Percentiles rank a stretch among this genome's conserved stretches.
These are phyloP conservation scores for Sinocyclocheilus grahami DNA, from an alignment of 2,113 vertebrate genomes.

Conservation along the genomic window DNA sequence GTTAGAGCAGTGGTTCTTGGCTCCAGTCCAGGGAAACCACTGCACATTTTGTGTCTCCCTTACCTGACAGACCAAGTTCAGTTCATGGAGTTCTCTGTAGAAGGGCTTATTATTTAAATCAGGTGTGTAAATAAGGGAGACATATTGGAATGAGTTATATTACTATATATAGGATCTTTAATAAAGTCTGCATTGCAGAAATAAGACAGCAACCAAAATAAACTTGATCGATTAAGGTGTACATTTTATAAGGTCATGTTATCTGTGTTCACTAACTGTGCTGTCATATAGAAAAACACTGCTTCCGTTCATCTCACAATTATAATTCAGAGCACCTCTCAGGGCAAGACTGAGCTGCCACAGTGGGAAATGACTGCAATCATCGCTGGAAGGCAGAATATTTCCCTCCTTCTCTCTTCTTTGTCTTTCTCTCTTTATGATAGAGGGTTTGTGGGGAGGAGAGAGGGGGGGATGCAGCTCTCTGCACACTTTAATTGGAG, in stretches of 20 bases:
- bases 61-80: too few relatives aligned
- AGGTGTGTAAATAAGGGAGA: background rate
- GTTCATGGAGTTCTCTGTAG: too few relatives aligned
- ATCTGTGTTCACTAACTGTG: background rate
- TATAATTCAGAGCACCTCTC: conserved; percentile 77
- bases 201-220: background rate
- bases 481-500: conserved; percentile 83
- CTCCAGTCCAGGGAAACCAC: too few relatives aligned
- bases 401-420: conserved; percentile 64
- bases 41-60: too few relatives aligned
- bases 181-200: background rate
- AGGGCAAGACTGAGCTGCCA: conserved; percentile 63
- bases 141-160: background rate
- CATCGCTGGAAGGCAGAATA: conserved; percentile 78
- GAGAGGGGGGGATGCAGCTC: conserved; percentile 80
- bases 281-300: conserved; percentile 57
- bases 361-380: conserved; percentile 77
- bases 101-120: too few relatives aligned
- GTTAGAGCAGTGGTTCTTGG: too few relatives aligned
- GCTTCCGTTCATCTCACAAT: conserved; percentile 74
- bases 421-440: conserved; percentile 70
- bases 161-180: background rate
- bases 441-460: conserved; percentile 79
- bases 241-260: background rate
- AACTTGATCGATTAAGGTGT: background rate